Conservation (phyloP, 1,140 invertebrate species). For the Araneus ventricosus region DNA sequence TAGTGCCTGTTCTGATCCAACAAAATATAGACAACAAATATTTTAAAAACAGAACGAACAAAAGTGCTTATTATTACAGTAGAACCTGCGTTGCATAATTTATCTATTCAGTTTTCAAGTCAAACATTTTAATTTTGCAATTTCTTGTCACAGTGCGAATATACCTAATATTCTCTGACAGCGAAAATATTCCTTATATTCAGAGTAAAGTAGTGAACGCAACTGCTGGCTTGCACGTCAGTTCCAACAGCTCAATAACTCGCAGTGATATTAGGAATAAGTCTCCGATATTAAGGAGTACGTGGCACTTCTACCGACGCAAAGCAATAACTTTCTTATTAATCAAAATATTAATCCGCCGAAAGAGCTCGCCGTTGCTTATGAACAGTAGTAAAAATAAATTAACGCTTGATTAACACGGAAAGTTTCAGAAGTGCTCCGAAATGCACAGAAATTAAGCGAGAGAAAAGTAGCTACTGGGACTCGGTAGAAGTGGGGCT, state of each 20-base stretch:
- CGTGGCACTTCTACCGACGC: background rate
- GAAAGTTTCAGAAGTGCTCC: conserved; percentile 43
- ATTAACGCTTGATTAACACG: conserved; percentile 59
- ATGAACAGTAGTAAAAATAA: conserved; percentile 33
- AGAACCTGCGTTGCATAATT: too few species aligned
- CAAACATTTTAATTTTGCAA: too few species aligned
- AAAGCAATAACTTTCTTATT: conserved; percentile 48
- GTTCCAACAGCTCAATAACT: conserved; percentile 7
- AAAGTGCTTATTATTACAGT: too few species aligned
- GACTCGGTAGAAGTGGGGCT: conserved; percentile 20
- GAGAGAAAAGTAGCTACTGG: conserved; percentile 5
- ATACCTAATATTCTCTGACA: too few species aligned
- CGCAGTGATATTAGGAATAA: background rate
- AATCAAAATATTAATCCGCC: conserved; percentile 55
- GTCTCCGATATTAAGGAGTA: conserved; percentile 22
- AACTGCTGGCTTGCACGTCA: background rate
- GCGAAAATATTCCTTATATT: too few species aligned
- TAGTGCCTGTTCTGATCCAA: too few species aligned
- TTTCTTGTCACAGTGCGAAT: too few species aligned
- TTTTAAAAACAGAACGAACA: too few species aligned
- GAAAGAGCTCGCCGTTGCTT: background rate
- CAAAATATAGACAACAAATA: too few species aligned
- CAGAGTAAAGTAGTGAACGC: too few species aligned
- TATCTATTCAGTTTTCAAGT: too few species aligned
- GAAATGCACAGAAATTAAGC: conserved; percentile 23